Evolutionary conservation across 2,797 vertebrate genomes (phyloP).

Genomic region (Lutjanus argentimaculatus): DNA sequence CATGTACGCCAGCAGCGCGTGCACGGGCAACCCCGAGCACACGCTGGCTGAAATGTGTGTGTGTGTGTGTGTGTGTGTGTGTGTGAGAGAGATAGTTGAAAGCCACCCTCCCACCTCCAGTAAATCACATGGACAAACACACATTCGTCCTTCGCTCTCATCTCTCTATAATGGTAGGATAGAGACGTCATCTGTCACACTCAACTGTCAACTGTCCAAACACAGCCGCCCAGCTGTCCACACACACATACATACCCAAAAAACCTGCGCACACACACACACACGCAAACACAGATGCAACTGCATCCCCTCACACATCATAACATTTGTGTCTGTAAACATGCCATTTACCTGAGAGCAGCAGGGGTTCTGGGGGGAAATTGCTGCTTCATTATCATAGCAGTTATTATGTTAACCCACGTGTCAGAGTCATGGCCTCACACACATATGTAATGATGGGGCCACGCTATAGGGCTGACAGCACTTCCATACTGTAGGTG

Average conservation of each 20-base stretch:
- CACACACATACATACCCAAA: slow-evolving; percentile 23
- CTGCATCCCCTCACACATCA: slow-evolving; percentile 35
- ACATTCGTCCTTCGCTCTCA: slow-evolving; percentile 70
- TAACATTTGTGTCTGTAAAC: slow-evolving; percentile 73
- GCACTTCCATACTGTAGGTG: slow-evolving; percentile 54
- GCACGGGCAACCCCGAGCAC: slow-evolving; percentile 33
- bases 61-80: slow-evolving; percentile 26
- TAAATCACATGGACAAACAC: slow-evolving; percentile 73
- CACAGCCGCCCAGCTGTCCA: slow-evolving; percentile 65
- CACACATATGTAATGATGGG: slow-evolving; percentile 46
- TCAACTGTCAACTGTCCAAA: slow-evolving; percentile 75
- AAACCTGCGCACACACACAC: slow-evolving; percentile 11
- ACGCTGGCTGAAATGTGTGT: slow-evolving; percentile 25
- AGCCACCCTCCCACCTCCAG: slow-evolving; percentile 64
- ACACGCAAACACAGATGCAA: slow-evolving; percentile 26
- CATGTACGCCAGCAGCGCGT: slow-evolving; percentile 14
- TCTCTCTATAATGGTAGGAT: slow-evolving; percentile 74
- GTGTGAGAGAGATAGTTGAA: slow-evolving; percentile 20
- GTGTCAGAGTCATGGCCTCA: slow-evolving; percentile 65
- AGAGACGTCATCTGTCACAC: slow-evolving; percentile 79
- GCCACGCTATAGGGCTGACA: slow-evolving; percentile 40
- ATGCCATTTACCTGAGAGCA: slow-evolving; percentile 81
- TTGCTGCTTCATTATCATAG: slow-evolving; percentile 79
- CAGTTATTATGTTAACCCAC: slow-evolving; percentile 80
- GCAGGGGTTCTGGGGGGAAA: slow-evolving; percentile 72